A percentile compares a stretch with the other conserved stretches of the same genome.
phyloP scores from a whole-genome alignment of 2,888 invertebrate species.

The Diloba caeruleocephala region DNA sequence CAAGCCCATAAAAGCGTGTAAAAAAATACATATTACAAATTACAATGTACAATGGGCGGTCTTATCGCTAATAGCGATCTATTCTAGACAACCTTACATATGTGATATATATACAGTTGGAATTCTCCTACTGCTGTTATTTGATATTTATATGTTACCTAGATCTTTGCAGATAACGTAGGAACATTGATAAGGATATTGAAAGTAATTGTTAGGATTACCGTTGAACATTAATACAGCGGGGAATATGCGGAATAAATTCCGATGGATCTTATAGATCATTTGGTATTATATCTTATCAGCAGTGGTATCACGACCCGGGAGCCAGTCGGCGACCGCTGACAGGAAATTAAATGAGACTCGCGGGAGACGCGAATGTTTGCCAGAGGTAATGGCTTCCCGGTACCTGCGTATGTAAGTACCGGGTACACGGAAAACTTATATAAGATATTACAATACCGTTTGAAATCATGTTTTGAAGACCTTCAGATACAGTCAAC shows the following conservation, averaged over 20 bases:
- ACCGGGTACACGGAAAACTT: constrained; percentile 11
- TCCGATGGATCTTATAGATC: constrained; percentile 14
- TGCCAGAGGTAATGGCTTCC: constrained; percentile 80
- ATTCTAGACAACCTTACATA: no score
- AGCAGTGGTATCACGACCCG: constrained; percentile 48
- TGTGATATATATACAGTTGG: no score
- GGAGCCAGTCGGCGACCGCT: constrained; percentile 51
- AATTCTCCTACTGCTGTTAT: constrained; percentile 25
- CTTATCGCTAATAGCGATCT: no score
- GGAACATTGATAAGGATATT: constrained; percentile 29
- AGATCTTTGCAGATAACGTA: constrained; percentile 33
- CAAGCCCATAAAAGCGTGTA: no score
- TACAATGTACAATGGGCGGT: no score
- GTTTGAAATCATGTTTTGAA: constrained; percentile 12
- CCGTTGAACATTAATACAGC: constrained; percentile 8
- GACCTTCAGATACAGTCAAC: not conserved
- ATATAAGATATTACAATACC: constrained; percentile 6
- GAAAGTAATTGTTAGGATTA: constrained; percentile 27
- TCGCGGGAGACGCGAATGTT: constrained; percentile 74
- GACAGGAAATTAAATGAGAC: constrained; percentile 85
- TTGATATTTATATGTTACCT: constrained; percentile 31
- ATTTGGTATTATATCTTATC: constrained; percentile 44
- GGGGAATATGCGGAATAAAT: constrained; percentile 16
- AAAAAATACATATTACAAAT: no score
- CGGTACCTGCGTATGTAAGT: constrained; percentile 52